Conservation (phyloP, 2,888 invertebrate genomes). For the Drosophila testacea region DNA sequence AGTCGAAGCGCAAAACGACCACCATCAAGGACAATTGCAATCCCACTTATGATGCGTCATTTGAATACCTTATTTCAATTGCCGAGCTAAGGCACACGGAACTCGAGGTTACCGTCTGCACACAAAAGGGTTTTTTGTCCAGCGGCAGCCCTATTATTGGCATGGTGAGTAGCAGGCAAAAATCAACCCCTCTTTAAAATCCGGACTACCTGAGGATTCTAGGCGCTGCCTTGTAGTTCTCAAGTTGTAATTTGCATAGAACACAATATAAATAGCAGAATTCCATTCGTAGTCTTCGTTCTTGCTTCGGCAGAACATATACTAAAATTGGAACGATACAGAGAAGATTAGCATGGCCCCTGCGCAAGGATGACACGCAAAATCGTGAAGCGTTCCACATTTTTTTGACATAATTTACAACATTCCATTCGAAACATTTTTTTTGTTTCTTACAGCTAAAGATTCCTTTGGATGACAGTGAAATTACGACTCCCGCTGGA, state of each 20-base stretch:
- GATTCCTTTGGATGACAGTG: constrained; percentile 80
- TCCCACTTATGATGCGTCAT: constrained; percentile 95
- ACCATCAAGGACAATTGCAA: constrained; percentile 94
- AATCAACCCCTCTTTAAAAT: constrained; percentile 4
- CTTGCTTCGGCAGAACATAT: constrained; percentile 92
- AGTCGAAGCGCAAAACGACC: constrained; percentile 94
- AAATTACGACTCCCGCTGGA: constrained; percentile 82
- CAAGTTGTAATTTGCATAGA: constrained; percentile 32
- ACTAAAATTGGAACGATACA: constrained; percentile 97
- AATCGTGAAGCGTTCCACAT: constrained; percentile 92
- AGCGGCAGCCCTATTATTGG: constrained; percentile 94
- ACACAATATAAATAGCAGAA: constrained; percentile 31
- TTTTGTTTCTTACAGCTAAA: constrained; percentile 70
- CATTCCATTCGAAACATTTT: not conserved
- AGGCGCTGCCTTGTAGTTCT: constrained; percentile 53
- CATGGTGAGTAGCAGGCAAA: constrained; percentile 86
- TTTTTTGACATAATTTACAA: constrained; percentile 36
- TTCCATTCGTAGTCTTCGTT: constrained; percentile 81
- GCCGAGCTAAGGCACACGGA: constrained; percentile 91
- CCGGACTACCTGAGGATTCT: not conserved
- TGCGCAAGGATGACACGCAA: constrained; percentile 85
- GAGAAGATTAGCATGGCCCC: constrained; percentile 86
- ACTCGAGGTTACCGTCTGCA: constrained; percentile 94
- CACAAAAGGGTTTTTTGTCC: constrained; percentile 93
- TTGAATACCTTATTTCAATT: constrained; percentile 94